A percentile compares a stretch with the other conserved stretches of the same genome.
These are phyloP conservation scores for Lepidurus couesii DNA, from an alignment of 1,140 invertebrate genomes.

Conservation along the genomic window DNA sequence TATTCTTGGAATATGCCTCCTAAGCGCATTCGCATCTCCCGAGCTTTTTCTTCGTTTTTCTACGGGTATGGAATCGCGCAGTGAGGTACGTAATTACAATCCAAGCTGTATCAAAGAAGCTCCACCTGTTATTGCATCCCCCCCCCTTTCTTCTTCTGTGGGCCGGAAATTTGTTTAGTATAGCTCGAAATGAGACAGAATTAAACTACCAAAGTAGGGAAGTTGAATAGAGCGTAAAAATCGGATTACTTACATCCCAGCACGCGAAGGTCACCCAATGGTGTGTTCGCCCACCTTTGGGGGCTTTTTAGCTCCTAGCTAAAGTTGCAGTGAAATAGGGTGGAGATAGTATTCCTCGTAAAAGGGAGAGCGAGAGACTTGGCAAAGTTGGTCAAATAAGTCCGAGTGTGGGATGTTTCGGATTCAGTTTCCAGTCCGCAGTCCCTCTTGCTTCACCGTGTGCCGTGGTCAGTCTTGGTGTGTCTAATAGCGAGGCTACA, in stretches of 20 bases:
- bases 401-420: background rate
- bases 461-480: background rate
- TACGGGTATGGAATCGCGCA: background rate
- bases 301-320: background rate
- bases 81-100: background rate
- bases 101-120: background rate
- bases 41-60: background rate
- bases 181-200: background rate
- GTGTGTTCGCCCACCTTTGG: background rate
- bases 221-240: background rate
- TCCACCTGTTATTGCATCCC: too few relatives aligned
- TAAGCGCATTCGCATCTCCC: background rate
- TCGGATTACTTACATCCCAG: background rate
- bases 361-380: background rate
- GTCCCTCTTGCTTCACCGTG: background rate
- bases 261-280: background rate
- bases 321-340: too few relatives aligned
- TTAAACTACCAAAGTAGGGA: background rate
- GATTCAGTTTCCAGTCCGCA: background rate
- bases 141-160: too few relatives aligned
- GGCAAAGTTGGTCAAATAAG: conserved; percentile 9
- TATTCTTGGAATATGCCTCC: background rate
- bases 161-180: background rate
- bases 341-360: background rate
- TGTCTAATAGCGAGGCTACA: background rate